Evolutionary conservation across 2,113 vertebrate genomes (phyloP).

Genomic region (Varanus salvator): DNA sequence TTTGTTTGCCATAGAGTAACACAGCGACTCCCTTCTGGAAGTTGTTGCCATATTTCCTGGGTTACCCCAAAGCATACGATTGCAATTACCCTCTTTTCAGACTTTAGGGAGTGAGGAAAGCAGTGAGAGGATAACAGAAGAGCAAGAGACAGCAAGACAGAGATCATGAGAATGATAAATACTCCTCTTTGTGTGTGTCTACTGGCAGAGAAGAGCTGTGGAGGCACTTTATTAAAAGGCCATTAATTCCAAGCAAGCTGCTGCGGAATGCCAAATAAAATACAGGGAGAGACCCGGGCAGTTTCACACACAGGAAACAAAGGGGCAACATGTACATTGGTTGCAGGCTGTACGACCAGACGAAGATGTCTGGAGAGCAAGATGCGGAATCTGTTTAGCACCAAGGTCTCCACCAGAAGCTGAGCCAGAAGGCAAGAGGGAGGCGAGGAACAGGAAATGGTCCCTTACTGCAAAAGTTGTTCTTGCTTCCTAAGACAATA

Average conservation of each 20-base stretch:
- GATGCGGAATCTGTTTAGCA: background rate
- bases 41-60: background rate
- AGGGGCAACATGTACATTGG: accelerated
- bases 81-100: conserved; percentile 4
- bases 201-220: background rate
- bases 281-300: background rate
- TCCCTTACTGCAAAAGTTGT: background rate
- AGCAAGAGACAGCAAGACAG: background rate
- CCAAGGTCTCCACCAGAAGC: background rate
- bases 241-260: conserved; percentile 25
- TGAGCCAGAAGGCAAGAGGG: background rate
- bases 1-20: background rate
- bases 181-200: conserved; percentile 37
- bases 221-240: background rate
- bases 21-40: background rate
- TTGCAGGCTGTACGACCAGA: accelerated
- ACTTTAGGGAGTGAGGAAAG: background rate
- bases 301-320: background rate
- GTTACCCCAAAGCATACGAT: background rate
- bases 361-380: background rate
- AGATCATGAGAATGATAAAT: conserved; percentile 31
- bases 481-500: background rate
- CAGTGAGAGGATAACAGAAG: conserved; percentile 33
- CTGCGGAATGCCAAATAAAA: conserved; percentile 47
- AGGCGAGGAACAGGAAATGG: background rate